Base-by-base conservation (phyloP, 37 sponge, comb jelly and placozoan species). In the Dysidea cf. avara region DNA sequence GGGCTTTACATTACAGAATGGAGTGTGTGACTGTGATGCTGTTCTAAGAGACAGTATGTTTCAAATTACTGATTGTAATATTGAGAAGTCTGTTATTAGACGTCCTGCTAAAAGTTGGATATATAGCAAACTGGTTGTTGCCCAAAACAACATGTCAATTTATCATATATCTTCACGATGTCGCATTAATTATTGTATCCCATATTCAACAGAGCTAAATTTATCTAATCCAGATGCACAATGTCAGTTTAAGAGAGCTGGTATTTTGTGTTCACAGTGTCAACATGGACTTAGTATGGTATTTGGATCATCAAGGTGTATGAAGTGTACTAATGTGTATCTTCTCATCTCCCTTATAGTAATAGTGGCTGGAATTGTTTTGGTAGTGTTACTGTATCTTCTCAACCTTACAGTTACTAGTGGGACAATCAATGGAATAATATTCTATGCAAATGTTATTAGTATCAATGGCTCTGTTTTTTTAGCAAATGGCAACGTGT, bases 281-380 rank as follows among this genome's bases (percentile, higher is more conserved):
- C 52, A 49, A 24, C 0, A 3, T 11, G 11, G 18, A 20, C 53
- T 50, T 28, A 68, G 69, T 68, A 48, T 49, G 14, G 69, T 68
- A 6, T 68, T 68, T 47, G 69, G 69, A 49, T 34, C 69, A 24
- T 68, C 69, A 24, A 50, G 26, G 25, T 68, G 69, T 48, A 68
- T 26, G 69, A 21, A 47, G 29, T 68, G 69, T 51, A 49, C 69
- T 22, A 68, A 33, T 68, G 28, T 47, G 28, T 48, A 29, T 48
- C 33, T 46, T 13, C 34, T 68, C 18, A 26, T 68, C 30, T 22
- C 21, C 16, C 33, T 68, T 29, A 33, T 51, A 20, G 7, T 36
- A 1, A 9, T 43, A 43, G 3, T 68, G 49, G 52, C 31, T 47
- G 69, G 69, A 21, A 11, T 49, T 32, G 56, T 46, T 56, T 32